Percentiles rank a stretch among this genome's conserved stretches.
Evolutionary conservation across 2,888 invertebrate species (phyloP).

Genomic region (Sabatieria punctata): DNA sequence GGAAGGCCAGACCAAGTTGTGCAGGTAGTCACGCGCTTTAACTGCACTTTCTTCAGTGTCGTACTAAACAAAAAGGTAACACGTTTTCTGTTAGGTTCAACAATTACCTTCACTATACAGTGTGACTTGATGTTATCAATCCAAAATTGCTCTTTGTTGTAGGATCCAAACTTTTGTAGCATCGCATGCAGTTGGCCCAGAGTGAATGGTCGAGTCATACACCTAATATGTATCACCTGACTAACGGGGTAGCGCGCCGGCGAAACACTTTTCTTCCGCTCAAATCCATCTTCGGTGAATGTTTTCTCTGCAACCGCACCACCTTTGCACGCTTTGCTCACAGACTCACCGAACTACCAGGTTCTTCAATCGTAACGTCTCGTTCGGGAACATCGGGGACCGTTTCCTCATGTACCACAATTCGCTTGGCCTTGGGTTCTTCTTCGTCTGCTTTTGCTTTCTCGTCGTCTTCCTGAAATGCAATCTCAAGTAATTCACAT

Average conservation of each 20-base stretch:
- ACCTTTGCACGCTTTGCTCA: too few species aligned
- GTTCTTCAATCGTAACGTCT: too few species aligned
- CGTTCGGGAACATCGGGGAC: too few species aligned
- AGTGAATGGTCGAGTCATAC: slow-evolving; percentile 23
- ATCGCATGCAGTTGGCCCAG: slow-evolving; percentile 72
- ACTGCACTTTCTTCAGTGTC: slow-evolving; percentile 60
- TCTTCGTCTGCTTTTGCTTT: too few species aligned
- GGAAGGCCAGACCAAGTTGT: slow-evolving; percentile 83
- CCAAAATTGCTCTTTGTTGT: slow-evolving; percentile 80
- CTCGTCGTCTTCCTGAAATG: too few species aligned
- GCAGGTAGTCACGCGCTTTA: slow-evolving; percentile 72
- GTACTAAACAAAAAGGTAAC: slow-evolving; percentile 36
- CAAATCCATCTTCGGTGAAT: slow-evolving; percentile 1
- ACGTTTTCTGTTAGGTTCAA: slow-evolving; percentile 16
- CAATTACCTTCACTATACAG: slow-evolving; percentile 56
- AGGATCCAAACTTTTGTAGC: slow-evolving; percentile 67
- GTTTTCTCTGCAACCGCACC: neutral
- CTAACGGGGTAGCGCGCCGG: neutral
- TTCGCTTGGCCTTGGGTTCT: neutral
- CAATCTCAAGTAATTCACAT: too few species aligned
- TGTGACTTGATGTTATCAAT: slow-evolving; percentile 94
- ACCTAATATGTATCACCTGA: slow-evolving; percentile 12
- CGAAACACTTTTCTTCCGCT: neutral
- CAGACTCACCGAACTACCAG: too few species aligned
- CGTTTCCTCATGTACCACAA: too few species aligned